Conservation (phyloP, 2,888 invertebrate species). For the Tipula unca region DNA sequence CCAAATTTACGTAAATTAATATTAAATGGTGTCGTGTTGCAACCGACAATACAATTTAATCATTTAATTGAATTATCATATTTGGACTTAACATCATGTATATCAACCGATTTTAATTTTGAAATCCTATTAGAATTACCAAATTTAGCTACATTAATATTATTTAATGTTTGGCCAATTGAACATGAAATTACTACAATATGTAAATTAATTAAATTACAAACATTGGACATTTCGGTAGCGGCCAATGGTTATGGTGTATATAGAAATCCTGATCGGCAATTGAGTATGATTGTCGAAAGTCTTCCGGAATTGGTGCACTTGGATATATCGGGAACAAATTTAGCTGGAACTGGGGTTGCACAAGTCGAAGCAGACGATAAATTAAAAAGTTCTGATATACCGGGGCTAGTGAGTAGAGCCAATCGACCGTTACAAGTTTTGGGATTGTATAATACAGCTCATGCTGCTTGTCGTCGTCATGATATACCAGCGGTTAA, state of each 20-base stretch:
- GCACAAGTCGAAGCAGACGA: constrained; percentile 46
- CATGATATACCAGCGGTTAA: constrained; percentile 84
- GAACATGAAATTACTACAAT: constrained; percentile 47
- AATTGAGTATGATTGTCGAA: constrained; percentile 59
- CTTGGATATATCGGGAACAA: constrained; percentile 92
- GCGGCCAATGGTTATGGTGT: constrained; percentile 58
- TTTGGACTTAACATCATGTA: constrained; percentile 40
- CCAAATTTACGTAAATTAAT: constrained; percentile 39
- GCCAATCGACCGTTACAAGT: constrained; percentile 74
- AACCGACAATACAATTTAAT: constrained; percentile 36
- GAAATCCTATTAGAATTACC: constrained; percentile 50
- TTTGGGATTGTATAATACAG: constrained; percentile 84
- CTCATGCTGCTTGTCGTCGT: constrained; percentile 80
- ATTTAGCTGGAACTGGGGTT: constrained; percentile 80
- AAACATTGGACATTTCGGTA: constrained; percentile 79
- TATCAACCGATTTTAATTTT: constrained; percentile 39
- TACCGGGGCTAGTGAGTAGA: constrained; percentile 75
- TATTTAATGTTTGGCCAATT: constrained; percentile 66
- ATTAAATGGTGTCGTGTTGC: constrained; percentile 40
- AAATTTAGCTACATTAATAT: constrained; percentile 61
- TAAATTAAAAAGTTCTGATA: constrained; percentile 53
- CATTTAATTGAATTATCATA: constrained; percentile 36
- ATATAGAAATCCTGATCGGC: constrained; percentile 63
- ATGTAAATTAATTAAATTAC: constrained; percentile 47
- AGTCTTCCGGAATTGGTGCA: constrained; percentile 67